Evolutionary conservation across 2,888 invertebrate species (phyloP).

Genomic region (Meteorus colon): DNA sequence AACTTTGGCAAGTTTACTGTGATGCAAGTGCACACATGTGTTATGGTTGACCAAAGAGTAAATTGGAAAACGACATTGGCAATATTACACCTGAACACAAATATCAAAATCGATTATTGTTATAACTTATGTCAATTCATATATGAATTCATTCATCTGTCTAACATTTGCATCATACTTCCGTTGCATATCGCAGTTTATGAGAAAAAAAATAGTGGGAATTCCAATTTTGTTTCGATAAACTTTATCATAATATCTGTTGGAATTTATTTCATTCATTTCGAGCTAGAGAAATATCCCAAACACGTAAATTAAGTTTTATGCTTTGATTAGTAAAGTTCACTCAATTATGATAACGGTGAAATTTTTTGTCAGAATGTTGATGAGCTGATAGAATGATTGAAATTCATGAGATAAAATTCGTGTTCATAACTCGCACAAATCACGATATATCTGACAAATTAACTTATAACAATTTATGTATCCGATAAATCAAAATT

Average conservation of each 20-base stretch:
- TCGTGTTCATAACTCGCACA: background rate
- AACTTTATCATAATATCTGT: conserved; percentile 12
- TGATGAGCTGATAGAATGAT: background rate
- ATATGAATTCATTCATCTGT: background rate
- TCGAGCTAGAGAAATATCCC: background rate
- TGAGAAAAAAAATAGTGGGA: too few species aligned
- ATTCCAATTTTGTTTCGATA: background rate
- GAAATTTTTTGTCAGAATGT: background rate
- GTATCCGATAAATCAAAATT: background rate
- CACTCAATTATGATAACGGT: background rate
- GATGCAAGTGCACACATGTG: conserved; percentile 30
- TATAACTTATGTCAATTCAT: background rate
- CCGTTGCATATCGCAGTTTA: too few species aligned
- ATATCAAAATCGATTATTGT: background rate
- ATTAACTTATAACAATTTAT: background rate
- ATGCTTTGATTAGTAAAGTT: background rate
- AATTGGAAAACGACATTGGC: conserved; percentile 38
- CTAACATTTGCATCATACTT: background rate
- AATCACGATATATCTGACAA: background rate
- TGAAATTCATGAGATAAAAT: background rate
- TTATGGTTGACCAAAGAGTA: conserved; percentile 34
- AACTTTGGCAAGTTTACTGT: conserved; percentile 19
- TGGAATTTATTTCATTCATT: background rate
- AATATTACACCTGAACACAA: conserved; percentile 32
- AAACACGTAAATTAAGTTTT: background rate